phyloP scores from a whole-genome alignment of 2,797 vertebrate genomes.

The Martes flavigula region DNA sequence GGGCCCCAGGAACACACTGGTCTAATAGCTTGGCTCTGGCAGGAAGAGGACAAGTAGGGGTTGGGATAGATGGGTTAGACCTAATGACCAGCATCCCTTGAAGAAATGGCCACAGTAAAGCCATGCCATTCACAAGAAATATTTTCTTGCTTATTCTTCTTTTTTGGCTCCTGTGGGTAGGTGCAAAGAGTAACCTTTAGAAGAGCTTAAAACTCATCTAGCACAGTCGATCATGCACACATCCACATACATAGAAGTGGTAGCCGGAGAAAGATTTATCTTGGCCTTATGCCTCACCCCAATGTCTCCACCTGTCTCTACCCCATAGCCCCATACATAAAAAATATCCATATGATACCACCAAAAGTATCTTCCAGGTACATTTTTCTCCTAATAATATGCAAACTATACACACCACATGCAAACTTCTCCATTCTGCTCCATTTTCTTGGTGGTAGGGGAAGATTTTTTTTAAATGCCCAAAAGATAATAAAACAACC shows the following conservation, averaged over 20 bases:
- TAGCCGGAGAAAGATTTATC: background rate
- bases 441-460: background rate
- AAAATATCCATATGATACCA: background rate
- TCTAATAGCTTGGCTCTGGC: background rate
- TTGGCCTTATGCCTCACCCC: background rate
- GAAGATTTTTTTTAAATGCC: background rate
- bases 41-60: background rate
- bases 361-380: background rate
- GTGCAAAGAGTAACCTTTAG: background rate
- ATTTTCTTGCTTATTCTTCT: background rate
- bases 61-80: background rate
- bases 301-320: background rate
- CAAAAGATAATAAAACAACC: background rate
- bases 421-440: background rate
- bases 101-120: background rate
- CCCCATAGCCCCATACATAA: background rate
- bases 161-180: background rate
- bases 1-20: background rate
- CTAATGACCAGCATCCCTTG: background rate
- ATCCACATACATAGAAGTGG: background rate
- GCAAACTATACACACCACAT: background rate
- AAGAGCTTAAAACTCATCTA: background rate
- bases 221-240: background rate
- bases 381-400: background rate
- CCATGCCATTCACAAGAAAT: background rate